Percentiles rank a stretch among this genome's conserved stretches.
Evolutionary conservation across 92 coral and sea anemone genomes (phyloP).

Genomic region (Paragorgia papillata): DNA sequence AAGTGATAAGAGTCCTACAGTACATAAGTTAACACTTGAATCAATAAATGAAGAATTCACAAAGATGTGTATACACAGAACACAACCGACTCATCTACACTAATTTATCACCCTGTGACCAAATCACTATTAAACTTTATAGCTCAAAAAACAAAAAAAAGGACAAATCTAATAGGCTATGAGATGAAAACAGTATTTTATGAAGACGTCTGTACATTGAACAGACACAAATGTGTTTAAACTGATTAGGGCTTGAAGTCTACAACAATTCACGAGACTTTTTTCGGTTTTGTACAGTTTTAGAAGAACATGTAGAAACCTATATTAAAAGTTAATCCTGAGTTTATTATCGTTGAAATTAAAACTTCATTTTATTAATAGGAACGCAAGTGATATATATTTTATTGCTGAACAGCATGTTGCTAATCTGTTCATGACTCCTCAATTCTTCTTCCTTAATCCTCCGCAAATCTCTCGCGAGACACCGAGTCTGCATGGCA

Average conservation of each 20-base stretch:
- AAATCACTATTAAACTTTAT: slow-evolving; percentile 17
- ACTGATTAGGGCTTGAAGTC: background rate
- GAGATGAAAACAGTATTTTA: too few species aligned
- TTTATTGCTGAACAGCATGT: slow-evolving; percentile 24
- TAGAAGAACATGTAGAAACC: slow-evolving; percentile 5
- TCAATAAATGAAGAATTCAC: slow-evolving; percentile 6
- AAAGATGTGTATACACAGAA: slow-evolving; percentile 9
- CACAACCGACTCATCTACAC: slow-evolving; percentile 22
- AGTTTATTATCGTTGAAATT: slow-evolving; percentile 16
- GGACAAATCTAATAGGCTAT: slow-evolving; percentile 9
- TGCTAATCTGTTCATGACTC: slow-evolving; percentile 31
- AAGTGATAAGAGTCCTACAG: slow-evolving; percentile 35
- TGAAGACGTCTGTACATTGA: too few species aligned
- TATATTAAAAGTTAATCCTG: slow-evolving; percentile 43
- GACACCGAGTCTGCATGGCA: slow-evolving; percentile 40
- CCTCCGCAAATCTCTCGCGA: slow-evolving; percentile 36
- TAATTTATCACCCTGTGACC: slow-evolving; percentile 30
- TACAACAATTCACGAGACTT: too few species aligned
- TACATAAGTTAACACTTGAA: slow-evolving; percentile 35
- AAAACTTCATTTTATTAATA: slow-evolving; percentile 18
- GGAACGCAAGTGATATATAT: slow-evolving; percentile 29
- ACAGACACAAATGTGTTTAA: background rate
- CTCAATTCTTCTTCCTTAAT: slow-evolving; percentile 33
- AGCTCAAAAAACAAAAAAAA: background rate
- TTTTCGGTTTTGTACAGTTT: too few species aligned